Base-by-base conservation (phyloP, 2,888 invertebrate species). In the Pegoplata infirma region DNA sequence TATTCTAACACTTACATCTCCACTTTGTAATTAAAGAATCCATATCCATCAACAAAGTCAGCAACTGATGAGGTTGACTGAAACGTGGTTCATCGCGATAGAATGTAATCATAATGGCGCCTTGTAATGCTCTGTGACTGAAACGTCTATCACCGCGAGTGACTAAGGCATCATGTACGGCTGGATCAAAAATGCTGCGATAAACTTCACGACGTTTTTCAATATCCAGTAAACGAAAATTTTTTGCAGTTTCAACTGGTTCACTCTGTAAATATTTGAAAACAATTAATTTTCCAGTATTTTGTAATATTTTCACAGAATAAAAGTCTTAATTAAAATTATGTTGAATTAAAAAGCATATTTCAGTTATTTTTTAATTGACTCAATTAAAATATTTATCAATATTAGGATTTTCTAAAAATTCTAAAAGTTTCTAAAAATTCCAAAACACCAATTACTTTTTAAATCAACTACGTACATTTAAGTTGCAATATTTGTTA, bases 1-100 rank as follows among this genome's bases (percentile, higher is more conserved):
- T n/a, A n/a, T n/a, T n/a, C n/a, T n/a, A n/a, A n/a, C 12, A 82
- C 95, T 93, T 91, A 99, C 99, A 98, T 89, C 99, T 93, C 99
- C 99, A 99, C 90, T 99, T 99, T 46, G 98, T 99, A 86, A 99
- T 96, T 73, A 98, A 92, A 0, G 98, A 97, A 91, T 99, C 99
- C 64, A 99, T 98, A 87, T 99, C 99, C 96, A 98, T 98, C 23
- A 99, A 93, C 12, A 97, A 92, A 0, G 95, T 96, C 12, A 99
- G 91, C 80, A 99, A 92, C 90, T 98, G 98, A 90, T 98, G 98
- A 0, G 99, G 99, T 89, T 98, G 98, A 84, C 98, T 98, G 91
- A 99, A 99, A 55, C 98, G 92, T 0, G 98, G 98, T 90, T 98
- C 98, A 86, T 99, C 98, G 53, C 98, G 91, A 90, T 99, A 99